Percentiles rank a stretch among this genome's conserved stretches.
Evolutionary conservation across 2,888 invertebrate species (phyloP).

Genomic region (Branchellion lobata): DNA sequence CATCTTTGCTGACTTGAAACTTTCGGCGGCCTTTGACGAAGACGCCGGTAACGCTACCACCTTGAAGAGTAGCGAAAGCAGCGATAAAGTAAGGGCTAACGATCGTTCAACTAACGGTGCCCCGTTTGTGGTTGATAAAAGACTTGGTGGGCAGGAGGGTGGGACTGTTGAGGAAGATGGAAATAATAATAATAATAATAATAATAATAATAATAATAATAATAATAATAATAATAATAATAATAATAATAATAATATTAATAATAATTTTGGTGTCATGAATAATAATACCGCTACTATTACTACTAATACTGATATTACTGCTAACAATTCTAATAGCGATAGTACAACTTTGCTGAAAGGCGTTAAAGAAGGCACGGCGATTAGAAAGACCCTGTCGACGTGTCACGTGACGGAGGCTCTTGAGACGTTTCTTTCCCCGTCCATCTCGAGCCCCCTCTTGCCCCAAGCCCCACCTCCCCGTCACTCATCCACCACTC

Average conservation of each 20-base stretch:
- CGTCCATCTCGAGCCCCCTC: neutral
- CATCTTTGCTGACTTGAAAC: neutral
- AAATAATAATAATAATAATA: neutral
- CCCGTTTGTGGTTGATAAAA: neutral
- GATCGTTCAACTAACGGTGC: neutral
- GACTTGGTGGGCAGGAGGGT: neutral
- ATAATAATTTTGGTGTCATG: too few species aligned
- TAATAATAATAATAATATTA: too few species aligned
- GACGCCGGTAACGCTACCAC: neutral
- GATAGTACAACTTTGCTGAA: too few species aligned
- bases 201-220: neutral
- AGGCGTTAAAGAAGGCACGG: too few species aligned
- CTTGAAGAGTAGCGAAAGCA: neutral
- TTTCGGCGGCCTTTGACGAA: neutral
- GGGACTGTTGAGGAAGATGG: neutral
- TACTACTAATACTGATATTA: too few species aligned
- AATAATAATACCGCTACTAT: too few species aligned
- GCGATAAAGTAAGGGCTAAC: neutral
- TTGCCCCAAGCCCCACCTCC: too few species aligned
- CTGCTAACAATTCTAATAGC: too few species aligned
- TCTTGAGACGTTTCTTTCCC: neutral
- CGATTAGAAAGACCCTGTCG: too few species aligned
- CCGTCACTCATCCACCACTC: too few species aligned
- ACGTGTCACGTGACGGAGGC: too few species aligned
- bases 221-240: too few species aligned